Evolutionary conservation across 1,140 invertebrate species (phyloP).

Genomic region (Trissolcus basalis): DNA sequence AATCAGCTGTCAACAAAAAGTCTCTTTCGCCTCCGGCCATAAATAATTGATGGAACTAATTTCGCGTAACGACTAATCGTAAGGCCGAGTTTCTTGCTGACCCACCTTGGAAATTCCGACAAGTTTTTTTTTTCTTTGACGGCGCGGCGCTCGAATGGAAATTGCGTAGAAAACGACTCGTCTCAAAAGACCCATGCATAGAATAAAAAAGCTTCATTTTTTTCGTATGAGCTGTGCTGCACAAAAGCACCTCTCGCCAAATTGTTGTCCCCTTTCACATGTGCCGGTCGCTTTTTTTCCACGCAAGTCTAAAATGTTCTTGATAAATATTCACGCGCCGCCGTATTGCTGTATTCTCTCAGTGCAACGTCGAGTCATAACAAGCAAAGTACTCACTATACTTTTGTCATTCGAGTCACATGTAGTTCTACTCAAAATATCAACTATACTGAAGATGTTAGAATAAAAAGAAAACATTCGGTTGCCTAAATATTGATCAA

Average conservation of each 20-base stretch:
- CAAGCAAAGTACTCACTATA: neutral
- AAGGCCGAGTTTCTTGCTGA: conserved; percentile 35
- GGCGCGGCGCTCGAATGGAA: conserved; percentile 14
- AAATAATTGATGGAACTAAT: conserved; percentile 35
- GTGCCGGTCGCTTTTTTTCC: conserved; percentile 15
- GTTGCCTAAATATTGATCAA: no score
- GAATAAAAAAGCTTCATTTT: conserved; percentile 35
- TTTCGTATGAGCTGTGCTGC: conserved; percentile 9
- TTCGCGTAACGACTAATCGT: conserved; percentile 25
- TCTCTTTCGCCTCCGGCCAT: neutral
- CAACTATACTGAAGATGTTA: no score
- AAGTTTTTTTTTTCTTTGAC: conserved; percentile 27
- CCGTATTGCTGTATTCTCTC: conserved; percentile 17
- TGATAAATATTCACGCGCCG: conserved; percentile 37
- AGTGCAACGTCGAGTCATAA: conserved; percentile 6
- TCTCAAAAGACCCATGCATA: conserved; percentile 35
- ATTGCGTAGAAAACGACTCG: conserved; percentile 42
- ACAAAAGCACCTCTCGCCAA: conserved; percentile 25
- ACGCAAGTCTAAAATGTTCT: conserved; percentile 28
- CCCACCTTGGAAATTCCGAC: conserved; percentile 25
- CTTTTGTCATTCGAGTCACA: neutral
- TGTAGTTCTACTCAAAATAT: no score
- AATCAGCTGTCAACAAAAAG: conserved; percentile 18
- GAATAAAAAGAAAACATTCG: no score
- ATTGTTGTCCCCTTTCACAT: conserved; percentile 42